Base-by-base conservation (phyloP, 2,113 vertebrate species). In the Dolichallabes microphthalmus region DNA sequence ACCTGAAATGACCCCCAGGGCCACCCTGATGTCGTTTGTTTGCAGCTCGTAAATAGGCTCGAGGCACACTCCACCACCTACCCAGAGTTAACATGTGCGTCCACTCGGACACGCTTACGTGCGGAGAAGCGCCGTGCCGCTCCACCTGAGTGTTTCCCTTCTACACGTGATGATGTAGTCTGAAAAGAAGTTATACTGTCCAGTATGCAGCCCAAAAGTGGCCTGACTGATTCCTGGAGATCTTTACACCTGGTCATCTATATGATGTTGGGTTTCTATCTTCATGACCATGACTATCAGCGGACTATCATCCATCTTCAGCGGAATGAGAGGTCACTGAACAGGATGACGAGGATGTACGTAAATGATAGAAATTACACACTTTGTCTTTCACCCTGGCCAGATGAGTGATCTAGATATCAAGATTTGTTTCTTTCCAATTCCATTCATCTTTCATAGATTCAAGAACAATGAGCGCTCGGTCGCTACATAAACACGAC, bases 21-120 rank as follows among this genome's bases (percentile, higher is more conserved):
- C 83, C 87, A 89, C 90, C 87, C 88, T 87, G 87, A 87, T 88
- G 89, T 93, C 89, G 89, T 92, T 92, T 82, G 86, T 90, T 90
- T 82, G 76, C 77, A 90, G 50, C 58, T 57, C 50, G n/a, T 57
- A 39, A 61, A 69, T 61, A 80, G 77, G 66, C 45, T 57, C 14
- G 30, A 69, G 30, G 27, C 71, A 30, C 39, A 15, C 13, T 73
- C 32, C 73, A 50, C 73, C 45, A 87, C 58, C 58, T 30, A 45
- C 68, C 39, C 68, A 17, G 68, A 83, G 55, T 74, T 27, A 73
- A 83, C 82, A 30, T 27, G 35, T 32, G 39, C 13, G 2, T 83
- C 63, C 50, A 45, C 55, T 27, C 15, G 2, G 68, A 27, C 68
- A 45, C 32, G 32, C 27, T 30, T 15, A 45, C 15, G 4, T 60